These are phyloP conservation scores for Sycophila texana DNA, from an alignment of 2,888 invertebrate genomes.

Conservation along the genomic window DNA sequence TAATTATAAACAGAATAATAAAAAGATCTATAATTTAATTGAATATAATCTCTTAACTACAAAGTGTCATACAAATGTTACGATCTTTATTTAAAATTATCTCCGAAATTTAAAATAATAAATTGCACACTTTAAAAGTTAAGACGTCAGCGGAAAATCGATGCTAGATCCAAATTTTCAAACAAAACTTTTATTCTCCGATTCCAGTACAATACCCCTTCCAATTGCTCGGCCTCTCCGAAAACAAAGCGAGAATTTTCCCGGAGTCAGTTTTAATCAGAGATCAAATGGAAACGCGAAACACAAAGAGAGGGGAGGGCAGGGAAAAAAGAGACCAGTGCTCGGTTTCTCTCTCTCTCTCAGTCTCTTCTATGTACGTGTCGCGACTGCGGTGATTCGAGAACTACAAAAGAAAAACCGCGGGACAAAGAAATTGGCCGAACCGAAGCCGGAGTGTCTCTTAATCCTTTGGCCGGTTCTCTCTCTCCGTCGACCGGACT, in stretches of 20 bases:
- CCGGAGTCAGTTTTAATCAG: conserved; percentile 54
- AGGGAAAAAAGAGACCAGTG: conserved; percentile 47
- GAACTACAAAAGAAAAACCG: conserved; percentile 64
- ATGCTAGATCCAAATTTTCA: background rate
- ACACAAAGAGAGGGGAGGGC: background rate
- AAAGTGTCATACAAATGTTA: too few relatives aligned
- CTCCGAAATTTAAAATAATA: too few relatives aligned
- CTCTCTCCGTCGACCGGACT: conserved; percentile 57
- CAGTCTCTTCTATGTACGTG: conserved; percentile 56
- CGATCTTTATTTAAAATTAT: too few relatives aligned
- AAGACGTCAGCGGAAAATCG: too few relatives aligned
- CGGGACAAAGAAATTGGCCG: conserved; percentile 64
- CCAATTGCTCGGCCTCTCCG: background rate
- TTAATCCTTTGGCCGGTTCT: conserved; percentile 65
- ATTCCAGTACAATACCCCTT: background rate
- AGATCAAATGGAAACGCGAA: conserved; percentile 52
- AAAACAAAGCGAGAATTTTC: conserved; percentile 45
- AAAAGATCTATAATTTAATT: too few relatives aligned
- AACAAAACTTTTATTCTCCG: background rate
- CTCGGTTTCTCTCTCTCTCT: conserved; percentile 11
- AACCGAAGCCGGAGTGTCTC: conserved; percentile 57
- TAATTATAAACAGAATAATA: too few relatives aligned
- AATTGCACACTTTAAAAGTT: too few relatives aligned
- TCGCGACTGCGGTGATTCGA: conserved; percentile 59
- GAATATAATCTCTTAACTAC: too few relatives aligned